Conservation (phyloP, 53 echinoderm and acorn worm species). For the Mesocentrotus franciscanus region DNA sequence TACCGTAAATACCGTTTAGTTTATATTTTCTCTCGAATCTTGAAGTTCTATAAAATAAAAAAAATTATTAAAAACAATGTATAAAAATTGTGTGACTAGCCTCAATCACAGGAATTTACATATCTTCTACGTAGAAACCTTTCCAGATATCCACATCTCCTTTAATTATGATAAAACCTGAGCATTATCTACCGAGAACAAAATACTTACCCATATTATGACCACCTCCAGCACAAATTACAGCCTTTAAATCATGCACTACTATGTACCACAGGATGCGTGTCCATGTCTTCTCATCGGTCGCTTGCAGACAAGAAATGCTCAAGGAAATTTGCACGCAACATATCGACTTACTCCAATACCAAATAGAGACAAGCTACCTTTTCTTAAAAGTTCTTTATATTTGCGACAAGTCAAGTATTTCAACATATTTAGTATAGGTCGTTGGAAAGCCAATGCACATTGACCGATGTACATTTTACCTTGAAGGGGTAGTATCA, state of each 20-base stretch:
- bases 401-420: constrained; percentile 17
- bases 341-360: not conserved
- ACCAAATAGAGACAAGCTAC: not conserved
- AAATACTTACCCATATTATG: not conserved
- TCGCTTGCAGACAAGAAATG: not conserved
- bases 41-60: too few species aligned
- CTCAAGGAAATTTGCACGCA: not conserved
- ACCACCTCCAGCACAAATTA: not conserved
- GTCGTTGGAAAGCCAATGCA: not conserved
- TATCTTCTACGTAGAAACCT: too few species aligned
- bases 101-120: too few species aligned
- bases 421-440: not conserved
- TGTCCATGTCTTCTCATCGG: not conserved
- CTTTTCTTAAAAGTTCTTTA: constrained; percentile 4
- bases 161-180: not conserved
- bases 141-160: not conserved
- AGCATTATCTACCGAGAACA: not conserved
- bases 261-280: not conserved
- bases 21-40: too few species aligned
- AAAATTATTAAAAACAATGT: too few species aligned
- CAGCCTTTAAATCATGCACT: too few species aligned
- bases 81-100: too few species aligned
- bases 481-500: not conserved
- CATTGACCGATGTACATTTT: not conserved
- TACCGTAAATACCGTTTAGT: too few species aligned